Conservation (phyloP, 2,888 invertebrate species). For the Lasioglossum zephyrum region DNA sequence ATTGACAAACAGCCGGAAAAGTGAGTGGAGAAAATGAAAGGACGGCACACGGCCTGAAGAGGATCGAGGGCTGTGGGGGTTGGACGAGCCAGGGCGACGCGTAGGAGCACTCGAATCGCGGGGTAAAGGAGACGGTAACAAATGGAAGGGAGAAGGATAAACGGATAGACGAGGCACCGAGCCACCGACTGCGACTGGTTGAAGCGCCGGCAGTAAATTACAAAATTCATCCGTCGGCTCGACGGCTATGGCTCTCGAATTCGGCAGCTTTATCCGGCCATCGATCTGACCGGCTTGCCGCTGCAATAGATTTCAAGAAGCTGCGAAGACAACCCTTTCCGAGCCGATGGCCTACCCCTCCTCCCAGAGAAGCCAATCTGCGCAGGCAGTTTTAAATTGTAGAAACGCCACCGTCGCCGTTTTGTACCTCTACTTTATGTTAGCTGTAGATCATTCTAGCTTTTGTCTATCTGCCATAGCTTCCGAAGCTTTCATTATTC, state of each 20-base stretch:
- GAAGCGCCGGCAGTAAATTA: slow-evolving; percentile 70
- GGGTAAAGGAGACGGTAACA: slow-evolving; percentile 38
- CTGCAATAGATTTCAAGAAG: slow-evolving; percentile 9
- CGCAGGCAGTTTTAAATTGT: background rate
- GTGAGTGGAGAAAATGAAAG: slow-evolving; percentile 43
- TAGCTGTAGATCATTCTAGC: background rate
- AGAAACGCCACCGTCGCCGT: background rate
- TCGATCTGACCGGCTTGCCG: slow-evolving; percentile 17
- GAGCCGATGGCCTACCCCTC: background rate
- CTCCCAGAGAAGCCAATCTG: background rate
- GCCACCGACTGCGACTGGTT: slow-evolving; percentile 21
- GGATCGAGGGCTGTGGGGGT: background rate
- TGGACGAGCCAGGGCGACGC: background rate
- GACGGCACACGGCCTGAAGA: slow-evolving; percentile 20
- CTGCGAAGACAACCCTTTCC: background rate
- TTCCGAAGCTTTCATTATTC: background rate
- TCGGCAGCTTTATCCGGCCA: slow-evolving; percentile 43
- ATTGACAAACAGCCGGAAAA: slow-evolving; percentile 67
- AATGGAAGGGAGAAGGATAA: slow-evolving; percentile 33
- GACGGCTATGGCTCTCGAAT: slow-evolving; percentile 59
- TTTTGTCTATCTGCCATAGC: background rate
- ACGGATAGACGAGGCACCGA: slow-evolving; percentile 37
- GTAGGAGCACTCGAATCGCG: background rate
- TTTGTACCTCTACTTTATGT: background rate
- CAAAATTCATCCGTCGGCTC: slow-evolving; percentile 70